phyloP scores from a whole-genome alignment of 1,140 invertebrate genomes.

The Danaus melanippus region DNA sequence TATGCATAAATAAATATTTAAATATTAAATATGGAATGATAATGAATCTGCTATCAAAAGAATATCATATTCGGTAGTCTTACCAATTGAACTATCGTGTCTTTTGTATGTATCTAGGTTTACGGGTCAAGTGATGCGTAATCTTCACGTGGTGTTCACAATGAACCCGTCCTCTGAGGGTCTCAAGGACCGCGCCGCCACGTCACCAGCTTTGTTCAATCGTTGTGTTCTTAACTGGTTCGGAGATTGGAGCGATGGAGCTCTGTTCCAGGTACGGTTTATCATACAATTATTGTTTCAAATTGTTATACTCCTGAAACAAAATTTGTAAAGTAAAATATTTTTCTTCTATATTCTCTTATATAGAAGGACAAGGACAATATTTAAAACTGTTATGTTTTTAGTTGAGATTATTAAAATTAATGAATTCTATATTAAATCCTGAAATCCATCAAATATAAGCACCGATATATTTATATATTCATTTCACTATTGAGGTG shows the following conservation, averaged over 20 bases:
- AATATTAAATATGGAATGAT: background rate
- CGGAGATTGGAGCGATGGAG: constrained; percentile 99
- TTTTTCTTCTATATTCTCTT: too few species aligned
- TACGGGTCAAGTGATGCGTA: constrained; percentile 98
- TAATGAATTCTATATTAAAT: too few species aligned
- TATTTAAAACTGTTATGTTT: too few species aligned
- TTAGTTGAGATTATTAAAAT: too few species aligned
- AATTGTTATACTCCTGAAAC: background rate
- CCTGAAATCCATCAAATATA: too few species aligned
- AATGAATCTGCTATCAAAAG: background rate
- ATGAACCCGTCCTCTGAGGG: constrained; percentile 99
- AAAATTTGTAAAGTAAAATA: too few species aligned
- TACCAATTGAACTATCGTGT: too few species aligned
- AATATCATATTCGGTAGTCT: too few species aligned
- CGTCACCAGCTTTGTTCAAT: constrained; percentile 99
- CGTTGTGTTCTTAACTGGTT: constrained; percentile 99
- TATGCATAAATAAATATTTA: too few species aligned
- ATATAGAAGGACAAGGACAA: too few species aligned
- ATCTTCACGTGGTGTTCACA: constrained; percentile 99
- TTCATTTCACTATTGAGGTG: too few species aligned
- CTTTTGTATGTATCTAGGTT: constrained; percentile 76
- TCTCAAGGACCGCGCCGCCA: constrained; percentile 97
- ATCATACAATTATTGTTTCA: background rate
- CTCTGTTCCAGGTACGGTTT: constrained; percentile 88
- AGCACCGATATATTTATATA: too few species aligned